Evolutionary conservation across 2,888 invertebrate species (phyloP).

Genomic region (Epinotia bilunana): DNA sequence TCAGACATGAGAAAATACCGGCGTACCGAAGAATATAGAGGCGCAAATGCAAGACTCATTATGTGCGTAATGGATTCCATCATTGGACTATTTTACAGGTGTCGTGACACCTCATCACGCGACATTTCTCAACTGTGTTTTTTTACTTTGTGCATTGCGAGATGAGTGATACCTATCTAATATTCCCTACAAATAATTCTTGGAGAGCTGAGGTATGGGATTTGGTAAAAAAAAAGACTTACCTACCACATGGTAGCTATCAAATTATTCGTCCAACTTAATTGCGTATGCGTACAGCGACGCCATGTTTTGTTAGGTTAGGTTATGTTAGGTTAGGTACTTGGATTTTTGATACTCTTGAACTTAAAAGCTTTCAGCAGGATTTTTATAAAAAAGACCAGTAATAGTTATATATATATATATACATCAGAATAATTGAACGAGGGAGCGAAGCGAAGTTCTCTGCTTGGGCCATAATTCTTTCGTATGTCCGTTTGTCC

Average conservation of each 20-base stretch:
- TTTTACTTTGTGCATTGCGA: not conserved
- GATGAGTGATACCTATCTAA: too few relatives aligned
- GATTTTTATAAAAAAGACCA: too few relatives aligned
- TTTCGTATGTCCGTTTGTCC: too few relatives aligned
- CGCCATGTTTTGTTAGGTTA: not conserved
- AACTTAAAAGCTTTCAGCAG: too few relatives aligned
- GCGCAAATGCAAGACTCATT: not conserved
- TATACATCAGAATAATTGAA: too few relatives aligned
- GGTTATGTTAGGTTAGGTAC: too few relatives aligned
- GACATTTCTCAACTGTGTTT: not conserved
- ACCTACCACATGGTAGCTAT: not conserved
- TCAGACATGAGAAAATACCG: conserved; percentile 24
- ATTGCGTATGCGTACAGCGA: not conserved
- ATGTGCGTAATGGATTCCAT: conserved; percentile 16
- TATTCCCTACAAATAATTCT: not conserved
- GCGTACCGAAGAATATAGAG: not conserved
- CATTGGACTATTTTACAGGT: conserved; percentile 18
- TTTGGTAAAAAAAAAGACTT: not conserved
- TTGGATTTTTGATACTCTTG: too few relatives aligned
- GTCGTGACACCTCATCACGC: conserved; percentile 13
- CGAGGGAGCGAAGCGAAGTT: too few relatives aligned
- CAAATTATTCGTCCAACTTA: too few relatives aligned
- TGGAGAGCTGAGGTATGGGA: not conserved
- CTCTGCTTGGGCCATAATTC: too few relatives aligned
- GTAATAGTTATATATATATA: too few relatives aligned